These are phyloP conservation scores for Eublepharis macularius DNA, from an alignment of 2,113 vertebrate genomes.

Conservation along the genomic window DNA sequence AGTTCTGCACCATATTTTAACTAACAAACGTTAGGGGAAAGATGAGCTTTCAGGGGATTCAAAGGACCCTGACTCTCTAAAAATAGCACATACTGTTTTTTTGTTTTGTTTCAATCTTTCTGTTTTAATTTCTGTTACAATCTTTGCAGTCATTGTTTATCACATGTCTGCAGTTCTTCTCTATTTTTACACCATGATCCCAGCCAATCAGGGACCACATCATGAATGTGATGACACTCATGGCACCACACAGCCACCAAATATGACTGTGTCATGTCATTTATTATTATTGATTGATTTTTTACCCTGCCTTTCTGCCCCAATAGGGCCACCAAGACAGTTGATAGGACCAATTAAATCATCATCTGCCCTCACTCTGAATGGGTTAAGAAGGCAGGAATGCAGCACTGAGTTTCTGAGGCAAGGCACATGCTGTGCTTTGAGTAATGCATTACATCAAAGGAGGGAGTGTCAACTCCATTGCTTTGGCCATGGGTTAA, in stretches of 20 bases:
- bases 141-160: too few relatives aligned
- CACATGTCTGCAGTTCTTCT: too few relatives aligned
- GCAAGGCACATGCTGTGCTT: neutral
- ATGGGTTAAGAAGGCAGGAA: neutral
- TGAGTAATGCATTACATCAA: neutral
- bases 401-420: neutral
- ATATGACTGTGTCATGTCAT: neutral
- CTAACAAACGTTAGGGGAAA: neutral
- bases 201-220: neutral
- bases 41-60: too few relatives aligned
- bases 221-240: neutral
- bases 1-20: neutral
- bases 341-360: neutral
- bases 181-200: neutral
- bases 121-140: neutral
- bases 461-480: too few relatives aligned
- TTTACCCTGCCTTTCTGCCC: too few relatives aligned
- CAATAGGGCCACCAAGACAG: too few relatives aligned
- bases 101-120: neutral
- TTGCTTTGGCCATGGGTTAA: too few relatives aligned
- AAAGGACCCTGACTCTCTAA: neutral
- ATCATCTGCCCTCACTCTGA: neutral
- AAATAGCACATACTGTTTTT: neutral
- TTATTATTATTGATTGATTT: too few relatives aligned
- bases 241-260: neutral